A percentile compares a stretch with the other conserved stretches of the same genome.
These are phyloP conservation scores for Thereva nobilitata DNA, from an alignment of 2,888 invertebrate genomes.

Conservation along the genomic window DNA sequence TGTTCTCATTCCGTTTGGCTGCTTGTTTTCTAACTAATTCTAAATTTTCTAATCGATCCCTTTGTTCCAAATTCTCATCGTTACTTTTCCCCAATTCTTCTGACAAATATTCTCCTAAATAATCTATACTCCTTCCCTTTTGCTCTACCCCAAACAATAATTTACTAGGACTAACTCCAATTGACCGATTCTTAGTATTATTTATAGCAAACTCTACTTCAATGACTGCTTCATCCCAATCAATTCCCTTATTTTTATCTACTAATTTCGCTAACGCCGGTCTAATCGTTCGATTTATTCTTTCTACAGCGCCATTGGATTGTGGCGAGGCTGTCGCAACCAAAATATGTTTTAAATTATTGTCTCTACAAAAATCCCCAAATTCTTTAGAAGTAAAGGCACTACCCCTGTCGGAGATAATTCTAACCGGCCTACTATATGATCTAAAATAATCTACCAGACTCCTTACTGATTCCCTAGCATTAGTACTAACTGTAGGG, in stretches of 20 bases:
- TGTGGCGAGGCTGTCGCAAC: constrained; percentile 31
- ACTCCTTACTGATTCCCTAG: constrained; percentile 45
- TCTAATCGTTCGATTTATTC: constrained; percentile 15
- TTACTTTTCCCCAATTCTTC: too few species aligned
- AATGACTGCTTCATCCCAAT: constrained; percentile 39
- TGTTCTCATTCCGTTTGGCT: constrained; percentile 16
- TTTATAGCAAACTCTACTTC: constrained; percentile 45
- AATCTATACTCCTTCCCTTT: constrained; percentile 36
- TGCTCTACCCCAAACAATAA: constrained; percentile 47
- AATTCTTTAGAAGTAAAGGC: constrained; percentile 44
- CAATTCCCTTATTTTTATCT: constrained; percentile 3
- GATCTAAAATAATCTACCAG: constrained; percentile 43
- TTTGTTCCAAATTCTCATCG: too few species aligned
- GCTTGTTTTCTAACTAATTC: constrained; percentile 37
- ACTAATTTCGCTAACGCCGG: constrained; percentile 32
- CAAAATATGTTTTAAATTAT: constrained; percentile 34
- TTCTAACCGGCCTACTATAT: constrained; percentile 44
- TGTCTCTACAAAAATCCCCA: background rate
- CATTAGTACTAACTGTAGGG: constrained; percentile 47
- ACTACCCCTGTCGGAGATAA: constrained; percentile 54
- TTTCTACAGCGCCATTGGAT: constrained; percentile 34
- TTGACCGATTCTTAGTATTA: constrained; percentile 45
- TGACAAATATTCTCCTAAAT: background rate
- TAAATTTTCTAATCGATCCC: too few species aligned
- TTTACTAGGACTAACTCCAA: constrained; percentile 45